Percentiles rank a stretch among this genome's conserved stretches.
phyloP scores from a whole-genome alignment of 2,888 invertebrate genomes.

The Drosophila seclusa region DNA sequence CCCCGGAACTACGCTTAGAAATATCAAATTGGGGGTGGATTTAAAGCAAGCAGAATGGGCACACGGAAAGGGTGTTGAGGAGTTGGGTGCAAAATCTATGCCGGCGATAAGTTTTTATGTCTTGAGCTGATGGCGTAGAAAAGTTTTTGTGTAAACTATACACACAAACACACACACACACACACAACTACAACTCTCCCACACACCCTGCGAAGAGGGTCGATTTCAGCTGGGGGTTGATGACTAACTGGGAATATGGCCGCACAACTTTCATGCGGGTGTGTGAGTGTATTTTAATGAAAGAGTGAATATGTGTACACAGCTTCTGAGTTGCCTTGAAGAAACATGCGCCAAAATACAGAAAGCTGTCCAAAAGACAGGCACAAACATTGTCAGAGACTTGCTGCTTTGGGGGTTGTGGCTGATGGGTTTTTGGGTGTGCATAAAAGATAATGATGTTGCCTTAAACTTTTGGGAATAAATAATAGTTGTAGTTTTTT shows the following conservation, averaged over 20 bases:
- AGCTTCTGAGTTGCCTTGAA: constrained; percentile 41
- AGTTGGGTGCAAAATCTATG: constrained; percentile 30
- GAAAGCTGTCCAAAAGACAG: constrained; percentile 41
- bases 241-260: constrained; percentile 60
- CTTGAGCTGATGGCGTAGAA: constrained; percentile 81
- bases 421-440: constrained; percentile 50
- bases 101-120: constrained; percentile 81
- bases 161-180: constrained; percentile 19
- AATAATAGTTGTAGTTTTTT: constrained; percentile 77
- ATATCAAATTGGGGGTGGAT: constrained; percentile 61
- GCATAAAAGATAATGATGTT: constrained; percentile 84
- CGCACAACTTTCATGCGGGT: constrained; percentile 72
- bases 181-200: constrained; percentile 11
- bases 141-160: constrained; percentile 67
- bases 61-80: constrained; percentile 13
- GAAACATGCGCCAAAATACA: constrained; percentile 41
- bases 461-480: constrained; percentile 84
- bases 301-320: constrained; percentile 54
- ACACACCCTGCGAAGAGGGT: constrained; percentile 27
- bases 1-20: constrained; percentile 27
- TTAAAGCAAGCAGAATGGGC: constrained; percentile 36
- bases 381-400: constrained; percentile 44
- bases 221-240: constrained; percentile 53
- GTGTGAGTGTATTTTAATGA: constrained; percentile 59
- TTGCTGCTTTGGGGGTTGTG: constrained; percentile 23